Conservation (phyloP, 2,888 invertebrate genomes). For the Callimorpha dominula region DNA sequence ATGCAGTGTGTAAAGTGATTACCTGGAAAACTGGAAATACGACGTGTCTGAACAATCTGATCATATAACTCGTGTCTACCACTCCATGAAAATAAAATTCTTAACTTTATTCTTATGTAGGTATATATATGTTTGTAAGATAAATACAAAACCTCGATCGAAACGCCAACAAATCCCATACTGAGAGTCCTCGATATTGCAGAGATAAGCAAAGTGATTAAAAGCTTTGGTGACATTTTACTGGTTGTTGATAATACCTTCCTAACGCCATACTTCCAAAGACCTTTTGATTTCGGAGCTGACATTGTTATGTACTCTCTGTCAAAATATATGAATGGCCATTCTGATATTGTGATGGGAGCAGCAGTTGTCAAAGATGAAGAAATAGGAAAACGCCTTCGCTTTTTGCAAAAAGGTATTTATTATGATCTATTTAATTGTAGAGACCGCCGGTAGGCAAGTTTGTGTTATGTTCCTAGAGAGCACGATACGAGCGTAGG, state of each 20-base stretch:
- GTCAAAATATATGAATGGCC: conserved; percentile 99
- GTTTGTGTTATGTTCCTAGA: too few species aligned
- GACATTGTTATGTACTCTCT: conserved; percentile 97
- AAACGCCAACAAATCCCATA: conserved; percentile 97
- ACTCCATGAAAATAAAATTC: neutral
- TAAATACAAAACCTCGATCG: conserved; percentile 89
- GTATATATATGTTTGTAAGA: too few species aligned
- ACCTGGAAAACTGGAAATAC: neutral
- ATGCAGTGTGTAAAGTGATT: neutral
- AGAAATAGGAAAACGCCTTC: conserved; percentile 89
- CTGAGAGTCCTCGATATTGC: conserved; percentile 95
- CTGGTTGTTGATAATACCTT: conserved; percentile 71
- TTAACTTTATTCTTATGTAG: neutral
- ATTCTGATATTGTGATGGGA: conserved; percentile 99
- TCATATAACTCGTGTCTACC: too few species aligned
- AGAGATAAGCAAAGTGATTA: conserved; percentile 87
- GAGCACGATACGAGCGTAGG: too few species aligned
- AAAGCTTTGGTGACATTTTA: conserved; percentile 64
- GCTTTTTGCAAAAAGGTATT: conserved; percentile 95
- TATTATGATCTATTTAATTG: neutral
- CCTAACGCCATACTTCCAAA: conserved; percentile 95
- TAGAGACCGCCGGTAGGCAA: too few species aligned
- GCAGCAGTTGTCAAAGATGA: conserved; percentile 92
- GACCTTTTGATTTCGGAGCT: conserved; percentile 95
- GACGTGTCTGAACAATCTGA: neutral